Percentiles rank a stretch among this genome's conserved stretches.
Conservation (phyloP, 2,113 vertebrate genomes). For the Salvelinus fontinalis region DNA sequence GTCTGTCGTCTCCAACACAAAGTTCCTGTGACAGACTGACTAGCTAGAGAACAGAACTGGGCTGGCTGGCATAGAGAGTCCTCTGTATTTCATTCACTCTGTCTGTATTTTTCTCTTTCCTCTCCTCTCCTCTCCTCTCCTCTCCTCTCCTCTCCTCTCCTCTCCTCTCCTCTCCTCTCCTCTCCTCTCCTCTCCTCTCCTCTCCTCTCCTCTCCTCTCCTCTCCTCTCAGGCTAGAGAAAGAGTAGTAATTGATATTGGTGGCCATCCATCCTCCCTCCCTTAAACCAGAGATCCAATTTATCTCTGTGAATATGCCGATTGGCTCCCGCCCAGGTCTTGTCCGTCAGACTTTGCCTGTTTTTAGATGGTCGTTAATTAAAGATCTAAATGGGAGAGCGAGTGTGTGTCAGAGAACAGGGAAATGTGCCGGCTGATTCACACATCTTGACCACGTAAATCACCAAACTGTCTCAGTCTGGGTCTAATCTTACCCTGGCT, state of each 20-base stretch:
- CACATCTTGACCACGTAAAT: constrained; percentile 70
- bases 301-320: constrained; percentile 74
- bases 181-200: too few species aligned
- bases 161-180: constrained; percentile 48
- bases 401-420: constrained; percentile 62
- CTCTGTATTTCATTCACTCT: constrained; percentile 72
- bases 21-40: constrained; percentile 65
- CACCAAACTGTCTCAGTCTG: constrained; percentile 54
- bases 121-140: too few species aligned
- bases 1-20: constrained; percentile 68
- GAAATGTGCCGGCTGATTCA: constrained; percentile 66
- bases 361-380: constrained; percentile 77
- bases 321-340: constrained; percentile 69
- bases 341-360: constrained; percentile 74
- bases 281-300: constrained; percentile 74
- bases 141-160: too few species aligned
- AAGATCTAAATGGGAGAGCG: constrained; percentile 65
- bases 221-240: constrained; percentile 59
- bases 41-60: constrained; percentile 11
- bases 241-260: constrained; percentile 76
- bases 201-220: constrained; percentile 15
- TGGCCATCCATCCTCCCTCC: constrained; percentile 73
- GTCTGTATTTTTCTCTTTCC: constrained; percentile 49
- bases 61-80: constrained; percentile 51
- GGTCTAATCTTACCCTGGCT: constrained; percentile 57